Evolutionary conservation across 2,888 invertebrate genomes (phyloP), one percentile per base, ranked within the genome.

Genomic region (Limnephilus marmoratus): DNA sequence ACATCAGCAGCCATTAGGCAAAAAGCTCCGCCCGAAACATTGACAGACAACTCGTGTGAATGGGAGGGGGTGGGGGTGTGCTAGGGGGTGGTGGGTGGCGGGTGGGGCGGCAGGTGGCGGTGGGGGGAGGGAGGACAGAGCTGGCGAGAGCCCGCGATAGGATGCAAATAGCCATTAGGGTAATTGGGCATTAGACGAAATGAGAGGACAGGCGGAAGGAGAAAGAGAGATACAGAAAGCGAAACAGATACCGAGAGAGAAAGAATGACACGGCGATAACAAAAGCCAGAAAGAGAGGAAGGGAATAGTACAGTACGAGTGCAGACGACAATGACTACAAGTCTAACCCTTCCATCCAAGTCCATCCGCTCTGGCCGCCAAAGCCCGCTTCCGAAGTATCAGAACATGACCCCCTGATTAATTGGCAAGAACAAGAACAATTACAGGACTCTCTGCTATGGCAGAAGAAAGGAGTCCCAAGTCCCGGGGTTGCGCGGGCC

Each of bases 161-260:
- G 93, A 94, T 94, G 94, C 94, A 94, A 94, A 94, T 94, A 94
- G 94, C 94, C 93, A 94, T 94, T 94, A 94, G 94, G 93, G 93
- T 94, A 94, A 94, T 94, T 94, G 94, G 93, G 94, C 94, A 94
- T 94, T 94, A 94, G 94, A 92, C 93, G 94, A 94, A 94, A 94
- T 94, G 94, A 94, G 94, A 93, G 94, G 91, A 92, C 90, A 85
- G 92, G 37, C 34, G 83, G 83, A 45, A 91, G 24, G 24, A 80
- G 88, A 89, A 89, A 89, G 88, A 89, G 88, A 89, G 68, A 34
- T 80, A 89, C 87, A 87, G 31, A 53, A 87, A 85, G 85, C 85
- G 85, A 87, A 87, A 87, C 83, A 83, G 68, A 68, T 85, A 85
- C 34, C 37, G 49, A 89, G 12, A 41, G 68, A 80, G 88, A 89